phyloP scores from a whole-genome alignment of 2,888 invertebrate species.

The Neoscelio sp. region DNA sequence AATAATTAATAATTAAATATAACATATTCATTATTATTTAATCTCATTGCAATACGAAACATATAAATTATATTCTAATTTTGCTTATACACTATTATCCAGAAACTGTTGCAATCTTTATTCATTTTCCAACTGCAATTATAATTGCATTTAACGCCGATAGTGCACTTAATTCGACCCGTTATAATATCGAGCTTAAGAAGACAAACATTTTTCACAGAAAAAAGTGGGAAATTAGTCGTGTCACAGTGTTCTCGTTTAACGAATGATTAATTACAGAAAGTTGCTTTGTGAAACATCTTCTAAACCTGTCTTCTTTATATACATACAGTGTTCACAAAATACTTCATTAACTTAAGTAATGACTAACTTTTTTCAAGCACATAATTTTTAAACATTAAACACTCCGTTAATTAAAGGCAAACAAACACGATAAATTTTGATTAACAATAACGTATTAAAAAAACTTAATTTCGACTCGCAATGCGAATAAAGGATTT shows the following conservation, averaged over 20 bases:
- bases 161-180: conserved; percentile 1
- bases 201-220: conserved; percentile 46
- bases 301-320: conserved; percentile 34
- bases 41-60: no score
- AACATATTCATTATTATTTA: no score
- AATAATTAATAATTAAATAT: no score
- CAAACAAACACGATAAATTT: conserved; percentile 10
- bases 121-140: not conserved
- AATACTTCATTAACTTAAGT: conserved; percentile 44
- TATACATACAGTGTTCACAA: conserved; percentile 34
- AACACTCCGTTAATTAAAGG: conserved; percentile 15
- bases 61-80: no score
- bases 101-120: no score
- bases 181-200: conserved; percentile 23
- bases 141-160: conserved; percentile 9
- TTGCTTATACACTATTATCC: no score
- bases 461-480: conserved; percentile 2
- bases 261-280: conserved; percentile 55
- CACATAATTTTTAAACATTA: conserved; percentile 20
- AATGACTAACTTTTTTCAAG: conserved; percentile 35
- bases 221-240: conserved; percentile 44
- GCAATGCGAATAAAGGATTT: conserved; percentile 13
- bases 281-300: conserved; percentile 26
- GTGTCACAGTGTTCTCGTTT: conserved; percentile 50
- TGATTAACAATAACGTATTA: not conserved